These are phyloP conservation scores for Microtus richardsoni DNA, from an alignment of 2,113 vertebrate species.

Conservation along the genomic window DNA sequence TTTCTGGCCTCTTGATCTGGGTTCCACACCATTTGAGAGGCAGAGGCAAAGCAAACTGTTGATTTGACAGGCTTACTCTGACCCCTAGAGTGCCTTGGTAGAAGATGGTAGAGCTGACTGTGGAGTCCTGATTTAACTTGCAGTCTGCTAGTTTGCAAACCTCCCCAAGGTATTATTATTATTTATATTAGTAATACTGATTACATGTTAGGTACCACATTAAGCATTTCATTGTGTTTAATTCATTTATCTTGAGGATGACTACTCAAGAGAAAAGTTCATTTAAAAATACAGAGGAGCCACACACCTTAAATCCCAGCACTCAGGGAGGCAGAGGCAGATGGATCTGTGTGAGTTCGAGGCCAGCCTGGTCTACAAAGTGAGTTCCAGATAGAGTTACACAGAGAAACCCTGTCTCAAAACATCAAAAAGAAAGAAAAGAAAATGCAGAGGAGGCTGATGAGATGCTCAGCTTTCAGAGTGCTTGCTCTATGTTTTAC, in stretches of 20 bases:
- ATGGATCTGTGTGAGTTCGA: background rate
- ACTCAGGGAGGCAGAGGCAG: background rate
- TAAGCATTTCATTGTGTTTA: background rate
- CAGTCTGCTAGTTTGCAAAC: background rate
- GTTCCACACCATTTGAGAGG: background rate
- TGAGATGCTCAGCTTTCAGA: background rate
- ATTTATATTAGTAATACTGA: background rate
- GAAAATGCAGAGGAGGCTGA: background rate
- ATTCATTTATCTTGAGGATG: slow-evolving; percentile 41
- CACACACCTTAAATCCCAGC: background rate
- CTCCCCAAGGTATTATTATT: background rate
- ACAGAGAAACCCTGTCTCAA: background rate
- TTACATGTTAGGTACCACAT: background rate
- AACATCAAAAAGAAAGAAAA: background rate
- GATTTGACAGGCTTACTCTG: background rate
- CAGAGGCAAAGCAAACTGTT: background rate
- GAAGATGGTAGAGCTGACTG: background rate
- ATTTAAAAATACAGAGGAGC: background rate
- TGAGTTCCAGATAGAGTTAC: background rate
- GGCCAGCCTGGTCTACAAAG: background rate
- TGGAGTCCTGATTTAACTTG: background rate
- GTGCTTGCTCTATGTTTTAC: no score
- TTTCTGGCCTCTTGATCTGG: background rate
- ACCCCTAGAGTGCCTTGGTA: background rate
- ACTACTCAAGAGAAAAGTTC: background rate